Conservation (phyloP, 2,797 vertebrate genomes). For the Schizothorax lantsangensis region DNA sequence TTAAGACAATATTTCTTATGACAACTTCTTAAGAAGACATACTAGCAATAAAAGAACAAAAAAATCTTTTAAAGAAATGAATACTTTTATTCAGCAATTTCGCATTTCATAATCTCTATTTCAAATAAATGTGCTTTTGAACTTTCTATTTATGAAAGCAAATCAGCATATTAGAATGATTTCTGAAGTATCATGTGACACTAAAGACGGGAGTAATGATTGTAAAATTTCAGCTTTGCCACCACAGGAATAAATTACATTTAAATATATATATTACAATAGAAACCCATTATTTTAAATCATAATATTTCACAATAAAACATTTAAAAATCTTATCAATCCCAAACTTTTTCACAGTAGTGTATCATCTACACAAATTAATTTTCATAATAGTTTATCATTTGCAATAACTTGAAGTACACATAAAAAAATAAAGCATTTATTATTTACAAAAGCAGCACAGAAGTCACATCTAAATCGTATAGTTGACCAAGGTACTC, state of each 20-base stretch:
- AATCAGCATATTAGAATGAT: not conserved
- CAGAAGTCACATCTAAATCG: not conserved
- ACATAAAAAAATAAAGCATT: not conserved
- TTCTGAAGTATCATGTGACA: not conserved
- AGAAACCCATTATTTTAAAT: not conserved
- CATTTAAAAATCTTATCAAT: not conserved
- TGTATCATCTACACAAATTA: too few species aligned
- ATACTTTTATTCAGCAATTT: not conserved
- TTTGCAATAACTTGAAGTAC: too few species aligned
- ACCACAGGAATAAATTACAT: not conserved
- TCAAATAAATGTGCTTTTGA: not conserved
- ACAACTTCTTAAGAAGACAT: not conserved
- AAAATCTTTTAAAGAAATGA: not conserved
- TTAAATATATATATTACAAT: not conserved
- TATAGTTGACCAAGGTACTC: not conserved
- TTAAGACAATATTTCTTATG: not conserved
- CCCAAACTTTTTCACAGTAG: not conserved
- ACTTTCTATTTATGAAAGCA: not conserved
- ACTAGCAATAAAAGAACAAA: not conserved
- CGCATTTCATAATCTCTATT: not conserved
- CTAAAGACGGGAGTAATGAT: not conserved
- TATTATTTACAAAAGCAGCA: not conserved
- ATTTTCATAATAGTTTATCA: not conserved
- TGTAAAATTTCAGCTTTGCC: not conserved
- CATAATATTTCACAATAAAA: not conserved